Percentiles rank a stretch among this genome's conserved stretches.
Conservation (phyloP, 2,888 invertebrate species). For the Drosophila putrida region DNA sequence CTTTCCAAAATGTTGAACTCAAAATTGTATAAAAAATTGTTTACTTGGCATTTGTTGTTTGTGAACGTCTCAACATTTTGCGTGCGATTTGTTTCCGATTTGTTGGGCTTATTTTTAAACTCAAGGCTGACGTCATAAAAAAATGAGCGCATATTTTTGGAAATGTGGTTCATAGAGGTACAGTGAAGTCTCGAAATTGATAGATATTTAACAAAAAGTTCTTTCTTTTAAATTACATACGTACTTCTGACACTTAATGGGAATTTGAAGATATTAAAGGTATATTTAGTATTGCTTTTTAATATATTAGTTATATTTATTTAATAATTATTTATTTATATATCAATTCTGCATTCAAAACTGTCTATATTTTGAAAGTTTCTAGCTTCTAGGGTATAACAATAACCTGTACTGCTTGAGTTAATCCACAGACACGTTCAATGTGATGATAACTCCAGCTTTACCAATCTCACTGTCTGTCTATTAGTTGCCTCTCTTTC, state of each 20-base stretch:
- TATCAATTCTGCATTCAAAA: background rate
- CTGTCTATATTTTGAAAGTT: background rate
- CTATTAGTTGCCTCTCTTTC: constrained; percentile 20
- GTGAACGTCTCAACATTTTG: background rate
- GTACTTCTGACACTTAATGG: too few relatives aligned
- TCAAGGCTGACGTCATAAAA: constrained; percentile 15
- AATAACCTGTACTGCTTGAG: constrained; percentile 9
- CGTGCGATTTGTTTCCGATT: constrained; percentile 4
- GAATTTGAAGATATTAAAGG: too few relatives aligned
- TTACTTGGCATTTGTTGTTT: constrained; percentile 1
- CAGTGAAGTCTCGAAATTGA: background rate
- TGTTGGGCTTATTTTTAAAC: constrained; percentile 12
- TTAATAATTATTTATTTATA: too few relatives aligned
- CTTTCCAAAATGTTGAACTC: background rate
- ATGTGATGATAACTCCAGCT: constrained; percentile 38
- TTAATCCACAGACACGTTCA: constrained; percentile 39
- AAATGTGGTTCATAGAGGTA: background rate
- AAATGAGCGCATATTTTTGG: constrained; percentile 1
- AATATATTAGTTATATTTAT: too few relatives aligned
- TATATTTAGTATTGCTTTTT: too few relatives aligned
- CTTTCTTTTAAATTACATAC: too few relatives aligned
- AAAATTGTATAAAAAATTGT: background rate
- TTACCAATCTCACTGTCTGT: constrained; percentile 25
- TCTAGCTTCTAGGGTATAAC: background rate
- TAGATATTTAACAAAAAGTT: too few relatives aligned